Percentiles rank a stretch among this genome's conserved stretches.
Conservation (phyloP, 2,113 vertebrate species). For the Carassius carassius region DNA sequence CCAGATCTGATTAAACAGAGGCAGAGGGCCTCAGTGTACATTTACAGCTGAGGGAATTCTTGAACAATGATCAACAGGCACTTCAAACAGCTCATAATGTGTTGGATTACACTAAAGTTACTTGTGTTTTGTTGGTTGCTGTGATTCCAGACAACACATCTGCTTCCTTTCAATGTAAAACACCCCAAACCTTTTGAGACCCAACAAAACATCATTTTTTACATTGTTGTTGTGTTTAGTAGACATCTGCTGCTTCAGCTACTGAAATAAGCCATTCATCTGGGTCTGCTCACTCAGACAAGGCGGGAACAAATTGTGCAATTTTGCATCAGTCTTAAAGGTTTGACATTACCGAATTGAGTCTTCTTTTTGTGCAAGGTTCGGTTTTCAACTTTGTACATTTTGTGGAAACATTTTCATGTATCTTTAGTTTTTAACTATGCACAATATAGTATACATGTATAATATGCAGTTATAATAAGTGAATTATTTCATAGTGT, state of each 20-base stretch:
- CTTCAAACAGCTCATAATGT: background rate
- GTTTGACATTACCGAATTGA: background rate
- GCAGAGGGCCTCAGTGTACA: background rate
- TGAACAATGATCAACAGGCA: background rate
- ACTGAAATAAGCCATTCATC: background rate
- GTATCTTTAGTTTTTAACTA: background rate
- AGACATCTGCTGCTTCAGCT: background rate
- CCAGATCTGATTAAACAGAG: background rate
- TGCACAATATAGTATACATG: background rate
- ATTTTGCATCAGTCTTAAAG: background rate
- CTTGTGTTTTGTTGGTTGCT: conserved; percentile 24
- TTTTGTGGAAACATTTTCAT: background rate
- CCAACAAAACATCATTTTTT: background rate
- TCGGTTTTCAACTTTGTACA: background rate
- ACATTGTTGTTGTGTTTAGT: conserved; percentile 7
- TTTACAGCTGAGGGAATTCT: conserved; percentile 1
- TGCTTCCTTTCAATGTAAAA: conserved; percentile 5
- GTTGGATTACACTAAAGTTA: background rate
- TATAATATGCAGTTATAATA: background rate
- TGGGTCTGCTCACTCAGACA: background rate
- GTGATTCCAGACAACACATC: background rate
- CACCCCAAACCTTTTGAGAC: background rate
- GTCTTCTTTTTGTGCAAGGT: background rate
- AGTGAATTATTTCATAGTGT: no score
- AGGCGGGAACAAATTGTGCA: background rate